phyloP scores from a whole-genome alignment of 2,113 vertebrate genomes.

The Serinus canaria region DNA sequence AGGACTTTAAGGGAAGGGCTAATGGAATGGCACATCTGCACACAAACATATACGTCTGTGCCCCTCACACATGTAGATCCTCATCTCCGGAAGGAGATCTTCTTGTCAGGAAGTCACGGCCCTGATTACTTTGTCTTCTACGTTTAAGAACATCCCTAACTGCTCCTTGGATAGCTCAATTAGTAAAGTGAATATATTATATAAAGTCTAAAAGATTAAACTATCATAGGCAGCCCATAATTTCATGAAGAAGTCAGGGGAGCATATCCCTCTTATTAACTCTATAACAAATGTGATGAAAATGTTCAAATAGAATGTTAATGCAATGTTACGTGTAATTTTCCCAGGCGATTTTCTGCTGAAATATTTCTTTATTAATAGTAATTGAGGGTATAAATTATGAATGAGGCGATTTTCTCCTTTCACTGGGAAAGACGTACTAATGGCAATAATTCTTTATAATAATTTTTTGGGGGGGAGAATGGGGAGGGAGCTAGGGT shows the following conservation, averaged over 20 bases:
- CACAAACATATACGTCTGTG: neutral
- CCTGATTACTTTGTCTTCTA: constrained; percentile 79
- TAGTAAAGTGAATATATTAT: constrained; percentile 98
- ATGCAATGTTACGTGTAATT: constrained; percentile 99
- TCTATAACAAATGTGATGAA: constrained; percentile 98
- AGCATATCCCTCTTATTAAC: constrained; percentile 99
- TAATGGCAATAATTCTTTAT: constrained; percentile 99
- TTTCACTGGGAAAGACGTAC: constrained; percentile 90
- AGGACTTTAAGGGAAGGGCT: neutral
- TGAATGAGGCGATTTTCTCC: constrained; percentile 96
- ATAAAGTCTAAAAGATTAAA: constrained; percentile 99
- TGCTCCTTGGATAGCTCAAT: constrained; percentile 91
- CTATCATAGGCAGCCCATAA: constrained; percentile 99
- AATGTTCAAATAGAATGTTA: constrained; percentile 99
- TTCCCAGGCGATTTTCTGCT: constrained; percentile 91
- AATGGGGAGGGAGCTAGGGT: constrained; percentile 69
- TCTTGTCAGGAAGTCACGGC: constrained; percentile 77
- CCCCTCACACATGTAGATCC: constrained; percentile 3
- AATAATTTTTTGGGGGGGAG: constrained; percentile 83
- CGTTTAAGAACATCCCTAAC: constrained; percentile 84
- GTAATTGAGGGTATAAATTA: constrained; percentile 99
- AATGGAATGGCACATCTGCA: neutral
- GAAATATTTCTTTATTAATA: constrained; percentile 99
- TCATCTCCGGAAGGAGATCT: constrained; percentile 71
- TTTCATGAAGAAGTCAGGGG: constrained; percentile 99